A percentile compares a stretch with the other conserved stretches of the same genome.
phyloP scores from a whole-genome alignment of 2,888 invertebrate species.

The Thera britannica region DNA sequence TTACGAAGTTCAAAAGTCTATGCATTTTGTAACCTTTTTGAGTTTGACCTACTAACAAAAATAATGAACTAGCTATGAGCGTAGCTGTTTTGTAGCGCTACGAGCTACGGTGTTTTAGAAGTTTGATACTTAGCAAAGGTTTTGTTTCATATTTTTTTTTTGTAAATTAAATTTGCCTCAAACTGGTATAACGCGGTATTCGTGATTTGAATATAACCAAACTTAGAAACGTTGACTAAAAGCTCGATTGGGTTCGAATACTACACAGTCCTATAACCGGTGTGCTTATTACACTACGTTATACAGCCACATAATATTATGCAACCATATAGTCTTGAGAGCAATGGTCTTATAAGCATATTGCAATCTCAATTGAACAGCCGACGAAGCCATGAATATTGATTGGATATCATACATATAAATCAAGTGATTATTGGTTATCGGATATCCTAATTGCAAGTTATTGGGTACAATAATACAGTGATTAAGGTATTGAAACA shows the following conservation, averaged over 20 bases:
- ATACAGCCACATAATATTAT: neutral
- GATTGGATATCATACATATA: conserved; percentile 15
- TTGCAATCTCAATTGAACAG: conserved; percentile 3
- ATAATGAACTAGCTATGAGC: conserved; percentile 4
- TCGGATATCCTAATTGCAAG: conserved; percentile 15
- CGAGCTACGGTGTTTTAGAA: neutral
- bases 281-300: no score
- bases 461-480: conserved; percentile 10
- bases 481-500: neutral
- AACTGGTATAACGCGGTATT: no score
- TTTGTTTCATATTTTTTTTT: no score
- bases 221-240: no score
- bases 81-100: neutral
- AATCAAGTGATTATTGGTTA: conserved; percentile 15
- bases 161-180: no score
- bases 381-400: conserved; percentile 5
- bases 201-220: no score
- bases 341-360: conserved; percentile 2
- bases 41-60: conserved; percentile 2
- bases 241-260: no score
- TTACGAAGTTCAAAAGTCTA: neutral
- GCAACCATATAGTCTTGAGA: neutral
- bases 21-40: neutral
- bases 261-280: no score
- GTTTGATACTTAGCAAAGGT: no score